Evolutionary conservation across 2,113 vertebrate species (phyloP).

Genomic region (Tringa solitaria): DNA sequence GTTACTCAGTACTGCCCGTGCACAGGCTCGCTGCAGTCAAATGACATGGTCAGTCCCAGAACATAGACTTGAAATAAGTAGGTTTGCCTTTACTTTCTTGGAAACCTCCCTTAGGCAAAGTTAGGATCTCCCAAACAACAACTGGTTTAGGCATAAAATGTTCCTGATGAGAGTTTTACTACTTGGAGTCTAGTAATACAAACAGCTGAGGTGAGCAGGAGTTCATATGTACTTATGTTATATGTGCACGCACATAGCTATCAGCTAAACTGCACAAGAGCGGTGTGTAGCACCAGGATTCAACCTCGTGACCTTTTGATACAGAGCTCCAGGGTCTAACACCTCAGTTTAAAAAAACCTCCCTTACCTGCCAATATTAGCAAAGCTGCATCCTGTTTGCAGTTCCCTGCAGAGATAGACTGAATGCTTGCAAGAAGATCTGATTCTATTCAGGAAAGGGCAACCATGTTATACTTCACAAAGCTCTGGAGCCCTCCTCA

Average conservation of each 20-base stretch:
- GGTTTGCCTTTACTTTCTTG: neutral
- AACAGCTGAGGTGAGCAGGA: neutral
- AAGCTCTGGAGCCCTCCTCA: neutral
- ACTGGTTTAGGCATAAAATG: neutral
- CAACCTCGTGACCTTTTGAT: neutral
- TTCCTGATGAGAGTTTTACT: neutral
- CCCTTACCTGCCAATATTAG: neutral
- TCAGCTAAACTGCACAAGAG: neutral
- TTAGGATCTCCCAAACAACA: neutral
- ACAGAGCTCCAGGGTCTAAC: neutral
- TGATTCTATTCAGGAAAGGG: neutral
- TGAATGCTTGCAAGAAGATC: neutral
- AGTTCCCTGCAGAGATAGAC: neutral
- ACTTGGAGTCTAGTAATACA: neutral
- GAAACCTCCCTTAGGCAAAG: neutral
- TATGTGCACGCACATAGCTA: rapidly evolving
- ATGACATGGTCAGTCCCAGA: neutral
- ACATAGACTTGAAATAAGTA: neutral
- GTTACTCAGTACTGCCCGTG: neutral
- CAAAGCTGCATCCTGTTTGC: slow-evolving; percentile 17
- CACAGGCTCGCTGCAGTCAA: neutral
- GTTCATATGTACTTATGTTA: rapidly evolving
- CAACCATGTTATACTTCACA: neutral
- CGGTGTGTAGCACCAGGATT: neutral
- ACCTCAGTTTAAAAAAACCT: neutral